Evolutionary conservation across 2,113 vertebrate genomes (phyloP).

Genomic region (Proteles cristata): DNA sequence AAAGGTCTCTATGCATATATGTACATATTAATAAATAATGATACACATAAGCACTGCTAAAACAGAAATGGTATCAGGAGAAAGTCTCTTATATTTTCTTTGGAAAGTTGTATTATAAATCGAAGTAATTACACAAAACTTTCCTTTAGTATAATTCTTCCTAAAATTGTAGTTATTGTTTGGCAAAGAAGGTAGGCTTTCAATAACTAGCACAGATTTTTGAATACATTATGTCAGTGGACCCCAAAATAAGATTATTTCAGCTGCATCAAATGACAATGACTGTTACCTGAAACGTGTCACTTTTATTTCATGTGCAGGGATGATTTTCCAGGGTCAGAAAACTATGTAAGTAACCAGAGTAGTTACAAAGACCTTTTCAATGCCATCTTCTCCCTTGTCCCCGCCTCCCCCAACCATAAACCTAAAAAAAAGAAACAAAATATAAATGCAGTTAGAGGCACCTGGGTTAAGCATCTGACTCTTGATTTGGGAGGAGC

Average conservation of each 20-base stretch:
- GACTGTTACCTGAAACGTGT: neutral
- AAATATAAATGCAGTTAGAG: neutral
- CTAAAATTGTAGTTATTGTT: neutral
- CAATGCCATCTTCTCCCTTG: neutral
- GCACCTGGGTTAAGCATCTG: too few species aligned
- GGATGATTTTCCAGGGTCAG: neutral
- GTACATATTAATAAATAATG: neutral
- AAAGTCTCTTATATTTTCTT: neutral
- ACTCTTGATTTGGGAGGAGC: too few species aligned
- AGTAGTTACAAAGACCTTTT: neutral
- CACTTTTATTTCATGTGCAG: neutral
- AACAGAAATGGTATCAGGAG: neutral
- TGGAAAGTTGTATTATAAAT: neutral
- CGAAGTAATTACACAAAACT: neutral
- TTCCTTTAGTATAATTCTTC: neutral
- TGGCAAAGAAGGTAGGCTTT: neutral
- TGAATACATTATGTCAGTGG: neutral
- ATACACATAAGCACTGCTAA: neutral
- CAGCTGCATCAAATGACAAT: neutral
- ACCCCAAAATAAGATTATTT: neutral
- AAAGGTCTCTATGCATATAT: neutral
- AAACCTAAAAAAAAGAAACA: neutral
- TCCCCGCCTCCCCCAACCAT: too few species aligned
- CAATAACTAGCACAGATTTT: neutral
- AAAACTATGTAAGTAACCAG: neutral